Evolutionary conservation across 2,888 invertebrate genomes (phyloP), one percentile per base, ranked within the genome.

Genomic region (Cheilosia pagana): DNA sequence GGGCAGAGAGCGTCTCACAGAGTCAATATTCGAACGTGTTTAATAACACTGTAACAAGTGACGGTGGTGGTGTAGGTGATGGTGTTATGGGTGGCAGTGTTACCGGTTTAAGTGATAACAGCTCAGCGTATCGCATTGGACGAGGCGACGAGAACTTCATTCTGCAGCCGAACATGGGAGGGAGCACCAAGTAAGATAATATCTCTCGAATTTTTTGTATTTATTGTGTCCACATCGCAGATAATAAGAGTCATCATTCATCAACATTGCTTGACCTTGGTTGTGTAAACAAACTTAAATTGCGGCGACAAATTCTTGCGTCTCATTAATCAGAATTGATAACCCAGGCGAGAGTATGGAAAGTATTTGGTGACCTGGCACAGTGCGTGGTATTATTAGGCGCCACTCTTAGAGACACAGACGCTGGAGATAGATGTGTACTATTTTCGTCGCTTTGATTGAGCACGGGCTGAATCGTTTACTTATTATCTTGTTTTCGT

Each of bases 101-200:
- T 25, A 35, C 52, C 28, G 68, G 57, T 45, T 48, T 88, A 41
- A 87, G 87, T 25, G 91, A 91, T 59, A 90, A 89, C 75, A 90
- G 86, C 77, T 87, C 89, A 31, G 89, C 90, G 70, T 91, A 89
- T 85, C 90, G 90, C 62, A 89, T 91, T 65, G 90, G 90, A 14
- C 81, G 75, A 5, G 75, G 89, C 8, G 90, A 90, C 59, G 88
- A 90, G 25, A 91, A 89, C 50, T 88, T 89, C 14, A 88, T 89
- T 79, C 53, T 67, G 28, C 83, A 79, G 19, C n/a, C 79, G n/a
- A 81, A 81, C 41, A 72, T 52, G 62, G 81, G 63, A 63, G 90
- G 89, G 71, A 90, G 88, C 62, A 88, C 88, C 77, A 90, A 89
- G 91, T 91, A 77, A 90, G 81, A 59, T 39, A 28, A 2, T 31